Evolutionary conservation across 2,113 vertebrate species (phyloP).

Genomic region (Cavia aperea): DNA sequence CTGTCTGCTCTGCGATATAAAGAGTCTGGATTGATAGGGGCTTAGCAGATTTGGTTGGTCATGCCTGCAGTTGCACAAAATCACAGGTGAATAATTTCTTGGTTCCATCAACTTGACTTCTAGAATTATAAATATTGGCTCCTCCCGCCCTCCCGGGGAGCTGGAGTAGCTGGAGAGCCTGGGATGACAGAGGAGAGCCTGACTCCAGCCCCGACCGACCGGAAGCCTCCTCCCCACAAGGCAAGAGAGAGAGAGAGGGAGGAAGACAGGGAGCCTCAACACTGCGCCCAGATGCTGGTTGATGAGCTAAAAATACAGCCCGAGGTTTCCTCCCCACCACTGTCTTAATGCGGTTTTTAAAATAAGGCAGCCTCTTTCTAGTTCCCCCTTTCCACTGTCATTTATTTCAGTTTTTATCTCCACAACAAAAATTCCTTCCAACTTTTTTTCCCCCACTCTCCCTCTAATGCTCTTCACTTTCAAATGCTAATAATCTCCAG

Average conservation of each 20-base stretch:
- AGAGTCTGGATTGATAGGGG: neutral
- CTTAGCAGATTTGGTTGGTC: neutral
- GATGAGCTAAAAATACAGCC: neutral
- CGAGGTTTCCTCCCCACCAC: neutral
- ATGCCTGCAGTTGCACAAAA: neutral
- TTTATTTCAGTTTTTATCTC: slow-evolving; percentile 67
- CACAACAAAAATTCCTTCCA: slow-evolving; percentile 72
- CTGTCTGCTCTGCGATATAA: neutral
- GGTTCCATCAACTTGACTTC: neutral
- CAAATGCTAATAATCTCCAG: slow-evolving; percentile 82
- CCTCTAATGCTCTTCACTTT: slow-evolving; percentile 80
- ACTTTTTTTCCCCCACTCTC: slow-evolving; percentile 34
- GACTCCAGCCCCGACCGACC: neutral
- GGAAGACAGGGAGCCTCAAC: neutral
- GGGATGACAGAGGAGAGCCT: neutral
- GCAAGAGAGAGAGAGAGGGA: neutral
- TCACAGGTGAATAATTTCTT: neutral
- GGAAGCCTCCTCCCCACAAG: neutral
- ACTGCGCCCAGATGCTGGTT: neutral
- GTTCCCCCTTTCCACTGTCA: slow-evolving; percentile 61
- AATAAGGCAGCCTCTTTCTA: neutral
- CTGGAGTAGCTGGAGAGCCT: neutral
- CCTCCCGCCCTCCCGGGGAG: too few relatives aligned
- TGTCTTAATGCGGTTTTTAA: slow-evolving; percentile 27
- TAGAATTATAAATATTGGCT: neutral